phyloP scores from a whole-genome alignment of 2,113 vertebrate genomes.

The Myotis davidii region DNA sequence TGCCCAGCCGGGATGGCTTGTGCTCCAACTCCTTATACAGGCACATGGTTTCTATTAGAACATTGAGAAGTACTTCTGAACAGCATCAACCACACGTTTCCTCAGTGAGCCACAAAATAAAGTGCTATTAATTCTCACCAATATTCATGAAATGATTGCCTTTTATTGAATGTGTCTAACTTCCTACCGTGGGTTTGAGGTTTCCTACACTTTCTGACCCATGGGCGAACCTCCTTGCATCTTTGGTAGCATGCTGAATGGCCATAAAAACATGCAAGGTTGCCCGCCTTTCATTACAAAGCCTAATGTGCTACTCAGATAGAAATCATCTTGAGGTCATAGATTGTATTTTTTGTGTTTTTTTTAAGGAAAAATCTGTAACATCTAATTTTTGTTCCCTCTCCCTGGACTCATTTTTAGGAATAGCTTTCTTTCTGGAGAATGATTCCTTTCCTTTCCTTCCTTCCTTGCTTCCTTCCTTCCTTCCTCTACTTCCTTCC shows the following conservation, averaged over 20 bases:
- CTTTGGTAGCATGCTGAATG: background rate
- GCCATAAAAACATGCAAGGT: conserved; percentile 70
- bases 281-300: conserved; percentile 61
- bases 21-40: conserved; percentile 57
- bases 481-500: fast-evolving
- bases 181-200: conserved; percentile 62
- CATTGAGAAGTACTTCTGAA: conserved; percentile 82
- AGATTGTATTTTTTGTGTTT: conserved; percentile 58
- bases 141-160: conserved; percentile 82
- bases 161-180: conserved; percentile 80
- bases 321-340: conserved; percentile 75
- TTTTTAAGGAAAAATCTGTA: background rate
- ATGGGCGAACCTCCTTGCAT: background rate
- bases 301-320: conserved; percentile 71
- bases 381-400: conserved; percentile 51
- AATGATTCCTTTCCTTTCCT: background rate
- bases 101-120: conserved; percentile 79
- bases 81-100: conserved; percentile 84
- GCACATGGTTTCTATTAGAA: conserved; percentile 86
- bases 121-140: conserved; percentile 83
- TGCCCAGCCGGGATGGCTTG: conserved; percentile 68
- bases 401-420: conserved; percentile 23
- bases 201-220: conserved; percentile 75
- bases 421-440: conserved; percentile 48
- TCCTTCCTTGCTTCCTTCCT: too few species aligned